Base-by-base conservation (phyloP, 2,888 invertebrate species). In the Drosophila ezoana region DNA sequence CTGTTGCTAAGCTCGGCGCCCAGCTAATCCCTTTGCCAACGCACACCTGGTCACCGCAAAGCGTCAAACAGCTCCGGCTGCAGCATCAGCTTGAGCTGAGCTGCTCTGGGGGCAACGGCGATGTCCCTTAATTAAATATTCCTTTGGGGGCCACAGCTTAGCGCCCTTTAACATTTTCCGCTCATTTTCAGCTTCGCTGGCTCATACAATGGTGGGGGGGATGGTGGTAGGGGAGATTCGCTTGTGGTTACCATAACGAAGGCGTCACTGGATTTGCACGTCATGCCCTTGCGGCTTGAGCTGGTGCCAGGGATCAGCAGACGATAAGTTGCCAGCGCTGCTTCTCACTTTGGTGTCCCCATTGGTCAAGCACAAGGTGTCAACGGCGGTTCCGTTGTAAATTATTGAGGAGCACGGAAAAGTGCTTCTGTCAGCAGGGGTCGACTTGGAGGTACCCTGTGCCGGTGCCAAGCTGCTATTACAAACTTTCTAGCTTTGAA, bases 71-170 rank as follows among this genome's bases (percentile, higher is more conserved):
- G 57, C 58, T 64, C 43, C 70, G 43, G 61, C 44, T 40, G 47
- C 61, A 37, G 61, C 38, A 40, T 62, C 40, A 56, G 65, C n/a
- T 43, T 37, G 20, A 23, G 33, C n/a, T 37, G 40, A 33, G 16
- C 41, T 28, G 8, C 28, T 28, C 28, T 28, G 8, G 28, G 28
- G 38, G 54, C 51, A 28, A 11, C 43, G n/a, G 56, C 28, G 45
- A 40, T 45, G 56, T 71, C 51, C 54, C 66, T 69, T 72, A 83
- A 83, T 88, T 83, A 82, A 83, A 83, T 88, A 83, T 86, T 86
- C 88, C 68, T 69, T 48, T 69, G 59, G 54, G 65, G 44, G 13
- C 44, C 9, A 18, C 41, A 72, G 67, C 66, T 64, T 67, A 66
- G 66, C 52, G 71, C 51, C 43, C 51, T 54, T 54, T 71, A 51